Conservation (phyloP, 2,888 invertebrate genomes). For the Sphaeridia pumilis region DNA sequence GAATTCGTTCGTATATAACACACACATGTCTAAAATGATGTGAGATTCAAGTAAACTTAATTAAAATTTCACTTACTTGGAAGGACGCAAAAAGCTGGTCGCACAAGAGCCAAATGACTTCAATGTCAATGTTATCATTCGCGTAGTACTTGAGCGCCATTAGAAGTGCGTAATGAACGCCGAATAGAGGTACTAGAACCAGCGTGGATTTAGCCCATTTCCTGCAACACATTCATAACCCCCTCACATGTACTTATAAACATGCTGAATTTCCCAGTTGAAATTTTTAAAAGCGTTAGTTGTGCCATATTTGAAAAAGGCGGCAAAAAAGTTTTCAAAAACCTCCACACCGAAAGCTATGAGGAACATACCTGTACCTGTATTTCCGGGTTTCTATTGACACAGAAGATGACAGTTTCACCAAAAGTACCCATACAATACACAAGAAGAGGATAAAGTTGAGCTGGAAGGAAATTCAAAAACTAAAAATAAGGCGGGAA, state of each 20-base stretch:
- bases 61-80: slow-evolving; percentile 45
- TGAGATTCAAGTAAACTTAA: too few species aligned
- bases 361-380: slow-evolving; percentile 43
- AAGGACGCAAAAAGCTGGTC: slow-evolving; percentile 58
- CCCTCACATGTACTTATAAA: neutral
- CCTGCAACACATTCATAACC: slow-evolving; percentile 38
- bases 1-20: too few species aligned
- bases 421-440: slow-evolving; percentile 49
- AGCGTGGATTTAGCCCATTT: slow-evolving; percentile 57
- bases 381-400: slow-evolving; percentile 50
- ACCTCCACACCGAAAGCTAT: neutral
- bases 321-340: neutral
- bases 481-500: neutral
- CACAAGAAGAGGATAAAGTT: slow-evolving; percentile 55
- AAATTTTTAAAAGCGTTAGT: neutral
- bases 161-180: slow-evolving; percentile 54
- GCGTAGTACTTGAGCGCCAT: slow-evolving; percentile 46
- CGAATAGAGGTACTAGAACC: slow-evolving; percentile 56
- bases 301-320: neutral
- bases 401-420: slow-evolving; percentile 50
- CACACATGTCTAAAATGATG: too few species aligned
- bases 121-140: slow-evolving; percentile 43
- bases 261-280: neutral
- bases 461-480: slow-evolving; percentile 43
- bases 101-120: slow-evolving; percentile 52